Evolutionary conservation across 1,140 invertebrate species (phyloP), one percentile per base, ranked within the genome.

Genomic region (Saccostrea cuccullata): DNA sequence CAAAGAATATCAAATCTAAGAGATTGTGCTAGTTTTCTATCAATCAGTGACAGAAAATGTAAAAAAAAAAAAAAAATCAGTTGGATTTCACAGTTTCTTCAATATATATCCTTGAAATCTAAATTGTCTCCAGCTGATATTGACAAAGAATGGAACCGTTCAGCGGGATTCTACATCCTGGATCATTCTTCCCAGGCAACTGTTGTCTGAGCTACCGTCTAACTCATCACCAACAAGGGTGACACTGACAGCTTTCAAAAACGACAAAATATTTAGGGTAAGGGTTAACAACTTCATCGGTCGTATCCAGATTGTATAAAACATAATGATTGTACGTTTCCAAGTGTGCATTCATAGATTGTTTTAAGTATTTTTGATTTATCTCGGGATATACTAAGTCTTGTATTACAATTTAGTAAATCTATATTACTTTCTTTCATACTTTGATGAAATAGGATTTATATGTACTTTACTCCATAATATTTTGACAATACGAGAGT

Each of bases 211-310:
- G n/a, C 26, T 73, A 13, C 70, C 70, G 26, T 11, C 26, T 36
- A 30, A 23, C 9, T 36, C 70, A 30, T 8, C 23, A 13, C 26
- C 30, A 26, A 13, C 23, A 26, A 87, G 73, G 56, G 64, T 87
- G 17, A 82, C 86, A 12, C 55, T 87, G 47, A 70, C 86, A 30
- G 86, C 55, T 5, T 87, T 82, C 55, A 77, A 55, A 55, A 73
- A 87, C 47, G 73, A 82, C 23, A 82, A 55, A 40, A 20, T 87
- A 30, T 87, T 87, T 30, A 26, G 23, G 6, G 86, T 87, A 40
- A 17, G 64, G 47, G 5, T 47, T 47, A 2, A 8, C 9, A 47
- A 3, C 40, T 47, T 3, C 1, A 6, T 17, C 13, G 11, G 56
- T 58, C 20, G 15, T 73, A 47, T 15, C n/a, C n/a, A n/a, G n/a